Percentiles rank a stretch among this genome's conserved stretches.
These are phyloP conservation scores for Phrynosoma blainvillii DNA, from an alignment of 2,113 vertebrate genomes.

Conservation along the genomic window DNA sequence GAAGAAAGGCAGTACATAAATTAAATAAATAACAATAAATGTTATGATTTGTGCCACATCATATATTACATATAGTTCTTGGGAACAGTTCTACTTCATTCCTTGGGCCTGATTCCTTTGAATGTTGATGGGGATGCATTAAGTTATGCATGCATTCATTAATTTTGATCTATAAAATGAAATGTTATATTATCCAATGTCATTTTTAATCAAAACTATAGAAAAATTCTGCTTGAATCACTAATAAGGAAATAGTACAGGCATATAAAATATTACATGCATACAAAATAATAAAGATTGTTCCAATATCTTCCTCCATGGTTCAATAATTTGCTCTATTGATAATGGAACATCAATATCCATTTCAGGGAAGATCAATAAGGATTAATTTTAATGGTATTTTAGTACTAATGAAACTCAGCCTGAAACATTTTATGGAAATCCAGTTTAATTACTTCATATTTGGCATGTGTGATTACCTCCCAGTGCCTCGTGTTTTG, in stretches of 20 bases:
- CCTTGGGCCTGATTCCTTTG: no score
- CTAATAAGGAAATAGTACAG: constrained; percentile 1
- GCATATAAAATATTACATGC: background rate
- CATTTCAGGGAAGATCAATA: constrained; percentile 2
- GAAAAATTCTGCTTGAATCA: background rate
- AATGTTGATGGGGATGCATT: background rate
- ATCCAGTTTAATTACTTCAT: constrained; percentile 13
- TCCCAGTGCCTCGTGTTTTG: constrained; percentile 13
- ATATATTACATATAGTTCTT: background rate
- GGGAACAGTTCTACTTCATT: background rate
- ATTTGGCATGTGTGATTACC: constrained; percentile 37
- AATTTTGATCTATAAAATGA: background rate
- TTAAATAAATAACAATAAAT: no score
- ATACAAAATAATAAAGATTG: background rate
- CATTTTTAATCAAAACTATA: background rate
- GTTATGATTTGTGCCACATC: no score
- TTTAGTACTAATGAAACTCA: constrained; percentile 23
- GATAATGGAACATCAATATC: constrained; percentile 5
- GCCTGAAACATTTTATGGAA: constrained; percentile 16
- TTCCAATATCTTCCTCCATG: background rate
- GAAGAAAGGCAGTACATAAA: no score
- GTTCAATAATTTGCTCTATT: constrained; percentile 19
- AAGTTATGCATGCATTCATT: no score
- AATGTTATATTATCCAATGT: background rate
- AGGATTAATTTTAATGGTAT: background rate